phyloP scores from a whole-genome alignment of 1,140 invertebrate genomes.

The Schmidtea mediterranea region DNA sequence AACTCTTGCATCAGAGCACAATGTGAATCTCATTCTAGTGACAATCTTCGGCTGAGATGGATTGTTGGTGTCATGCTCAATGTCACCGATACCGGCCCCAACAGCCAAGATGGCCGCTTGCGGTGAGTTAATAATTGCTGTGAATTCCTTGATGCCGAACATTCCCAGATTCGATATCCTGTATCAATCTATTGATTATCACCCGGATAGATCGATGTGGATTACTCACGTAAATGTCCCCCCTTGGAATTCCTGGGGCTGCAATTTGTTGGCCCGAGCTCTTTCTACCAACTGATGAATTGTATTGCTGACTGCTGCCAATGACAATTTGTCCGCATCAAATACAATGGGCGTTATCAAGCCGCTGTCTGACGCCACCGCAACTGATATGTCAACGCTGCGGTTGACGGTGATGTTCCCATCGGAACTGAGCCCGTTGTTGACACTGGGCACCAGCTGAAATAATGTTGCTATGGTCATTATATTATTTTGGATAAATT shows the following conservation, averaged over 20 bases:
- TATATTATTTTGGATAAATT: no score
- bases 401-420: slow-evolving; percentile 34
- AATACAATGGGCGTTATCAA: slow-evolving; percentile 92
- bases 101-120: slow-evolving; percentile 41
- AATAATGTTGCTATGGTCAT: no score
- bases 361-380: slow-evolving; percentile 74
- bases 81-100: slow-evolving; percentile 25
- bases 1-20: slow-evolving; percentile 42
- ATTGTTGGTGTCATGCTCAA: not conserved
- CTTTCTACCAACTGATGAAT: slow-evolving; percentile 56
- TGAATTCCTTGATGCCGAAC: slow-evolving; percentile 53
- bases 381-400: slow-evolving; percentile 76
- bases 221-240: slow-evolving; percentile 27
- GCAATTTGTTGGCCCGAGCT: slow-evolving; percentile 68
- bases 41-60: no score
- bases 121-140: slow-evolving; percentile 42
- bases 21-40: slow-evolving; percentile 35
- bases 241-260: slow-evolving; percentile 87
- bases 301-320: slow-evolving; percentile 55
- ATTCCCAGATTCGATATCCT: slow-evolving; percentile 89
- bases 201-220: no score
- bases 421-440: not conserved
- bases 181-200: no score
- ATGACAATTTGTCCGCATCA: slow-evolving; percentile 49
- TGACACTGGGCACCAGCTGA: not conserved